Percentiles rank a stretch among this genome's conserved stretches.
Evolutionary conservation across 2,113 vertebrate genomes (phyloP).

Genomic region (Stercorarius parasiticus): DNA sequence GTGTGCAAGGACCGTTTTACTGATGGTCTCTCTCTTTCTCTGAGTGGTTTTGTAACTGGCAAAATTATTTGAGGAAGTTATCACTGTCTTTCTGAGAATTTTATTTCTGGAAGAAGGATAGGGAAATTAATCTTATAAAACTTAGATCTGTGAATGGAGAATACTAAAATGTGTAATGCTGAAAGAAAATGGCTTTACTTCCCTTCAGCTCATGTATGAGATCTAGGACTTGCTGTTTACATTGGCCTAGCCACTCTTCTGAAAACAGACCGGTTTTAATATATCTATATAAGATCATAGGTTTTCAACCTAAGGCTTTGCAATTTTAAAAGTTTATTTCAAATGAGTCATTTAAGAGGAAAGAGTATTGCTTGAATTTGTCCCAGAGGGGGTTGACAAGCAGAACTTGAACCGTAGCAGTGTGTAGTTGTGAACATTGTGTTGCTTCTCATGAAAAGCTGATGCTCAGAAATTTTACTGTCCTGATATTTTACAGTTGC

Average conservation of each 20-base stretch:
- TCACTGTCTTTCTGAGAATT: neutral
- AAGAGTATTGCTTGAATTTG: neutral
- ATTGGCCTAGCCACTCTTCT: neutral
- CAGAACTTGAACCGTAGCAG: neutral
- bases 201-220: rapidly evolving
- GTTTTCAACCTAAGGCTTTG: neutral
- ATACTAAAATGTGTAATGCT: neutral
- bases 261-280: neutral
- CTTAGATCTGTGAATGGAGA: neutral
- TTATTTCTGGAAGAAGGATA: neutral
- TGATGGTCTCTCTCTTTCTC: neutral
- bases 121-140: neutral
- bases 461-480: neutral
- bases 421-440: neutral
- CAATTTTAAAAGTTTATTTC: neutral
- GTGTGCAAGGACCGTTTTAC: rapidly evolving
- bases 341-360: neutral
- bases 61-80: neutral
- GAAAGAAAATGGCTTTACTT: neutral
- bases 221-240: neutral
- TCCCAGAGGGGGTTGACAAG: neutral
- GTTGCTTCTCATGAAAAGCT: neutral
- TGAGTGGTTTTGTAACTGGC: neutral
- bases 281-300: rapidly evolving
- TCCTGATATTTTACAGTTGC: neutral